phyloP scores from a whole-genome alignment of 1,140 invertebrate species.

The Teleogryllus occipitalis region DNA sequence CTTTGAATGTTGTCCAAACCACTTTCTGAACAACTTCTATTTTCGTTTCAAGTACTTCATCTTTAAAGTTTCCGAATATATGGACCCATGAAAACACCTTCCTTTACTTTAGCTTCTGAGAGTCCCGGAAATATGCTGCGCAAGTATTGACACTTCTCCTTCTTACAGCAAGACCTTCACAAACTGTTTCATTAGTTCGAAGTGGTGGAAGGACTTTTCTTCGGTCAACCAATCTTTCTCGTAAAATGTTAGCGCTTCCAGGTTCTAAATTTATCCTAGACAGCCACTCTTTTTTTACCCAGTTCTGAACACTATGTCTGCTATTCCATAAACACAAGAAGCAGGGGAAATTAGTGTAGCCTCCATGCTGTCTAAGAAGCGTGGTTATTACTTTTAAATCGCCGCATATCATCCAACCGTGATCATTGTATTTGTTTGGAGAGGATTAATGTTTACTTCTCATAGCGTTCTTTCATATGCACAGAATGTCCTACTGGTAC shows the following conservation, averaged over 20 bases:
- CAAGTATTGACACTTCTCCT: constrained; percentile 29
- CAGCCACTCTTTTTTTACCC: not conserved
- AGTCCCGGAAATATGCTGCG: constrained; percentile 28
- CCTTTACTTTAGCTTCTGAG: constrained; percentile 29
- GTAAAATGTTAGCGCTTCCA: no score
- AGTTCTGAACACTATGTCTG: constrained; percentile 27
- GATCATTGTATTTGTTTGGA: constrained; percentile 20
- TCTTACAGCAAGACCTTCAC: constrained; percentile 31
- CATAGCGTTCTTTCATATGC: constrained; percentile 32
- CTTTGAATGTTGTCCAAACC: constrained; percentile 24
- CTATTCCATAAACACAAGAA: constrained; percentile 30
- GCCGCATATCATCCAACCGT: constrained; percentile 28
- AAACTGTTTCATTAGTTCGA: constrained; percentile 32
- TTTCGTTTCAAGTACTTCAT: no score
- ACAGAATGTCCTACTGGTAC: constrained; percentile 26
- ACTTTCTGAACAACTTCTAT: constrained; percentile 21
- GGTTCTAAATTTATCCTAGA: no score
- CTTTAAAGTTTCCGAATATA: constrained; percentile 28
- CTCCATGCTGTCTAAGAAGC: constrained; percentile 31
- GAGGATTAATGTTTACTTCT: constrained; percentile 24
- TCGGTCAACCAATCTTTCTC: not conserved
- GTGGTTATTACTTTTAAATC: constrained; percentile 28
- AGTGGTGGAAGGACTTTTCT: constrained; percentile 24
- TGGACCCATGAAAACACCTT: constrained; percentile 32
- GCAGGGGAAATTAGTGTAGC: constrained; percentile 34